A percentile compares a stretch with the other conserved stretches of the same genome.
These are phyloP conservation scores for Tuta absoluta DNA, from an alignment of 2,888 invertebrate genomes.

Conservation along the genomic window DNA sequence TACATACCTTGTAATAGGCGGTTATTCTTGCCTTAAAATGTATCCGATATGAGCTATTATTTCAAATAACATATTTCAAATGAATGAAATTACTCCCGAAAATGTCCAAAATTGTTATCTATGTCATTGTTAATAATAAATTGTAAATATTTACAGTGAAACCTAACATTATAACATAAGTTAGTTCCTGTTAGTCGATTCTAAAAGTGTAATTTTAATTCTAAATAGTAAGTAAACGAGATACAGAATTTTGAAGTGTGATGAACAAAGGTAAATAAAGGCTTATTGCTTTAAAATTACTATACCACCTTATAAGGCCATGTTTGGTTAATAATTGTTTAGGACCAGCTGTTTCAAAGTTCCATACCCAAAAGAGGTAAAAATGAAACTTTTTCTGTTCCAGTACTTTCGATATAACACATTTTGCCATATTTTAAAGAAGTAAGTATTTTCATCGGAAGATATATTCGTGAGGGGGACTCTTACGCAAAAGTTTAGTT, in stretches of 20 bases:
- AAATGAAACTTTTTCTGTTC: background rate
- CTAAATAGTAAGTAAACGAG: slow-evolving; percentile 2
- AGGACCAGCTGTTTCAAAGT: background rate
- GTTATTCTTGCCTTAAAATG: slow-evolving; percentile 1
- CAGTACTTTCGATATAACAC: background rate
- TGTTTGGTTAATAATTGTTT: background rate
- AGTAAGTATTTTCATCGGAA: background rate
- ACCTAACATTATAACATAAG: slow-evolving; percentile 44
- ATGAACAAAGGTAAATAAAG: background rate
- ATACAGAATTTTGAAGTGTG: slow-evolving; percentile 15
- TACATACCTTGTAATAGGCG: slow-evolving; percentile 14
- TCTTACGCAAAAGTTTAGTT: slow-evolving; percentile 22
- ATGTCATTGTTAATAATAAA: slow-evolving; percentile 45
- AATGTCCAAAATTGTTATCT: slow-evolving; percentile 43
- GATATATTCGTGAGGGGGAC: slow-evolving; percentile 1
- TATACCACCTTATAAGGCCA: slow-evolving; percentile 5
- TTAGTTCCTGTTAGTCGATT: slow-evolving; percentile 46
- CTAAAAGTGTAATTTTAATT: slow-evolving; percentile 5
- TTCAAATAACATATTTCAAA: background rate
- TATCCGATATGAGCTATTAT: background rate
- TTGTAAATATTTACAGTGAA: slow-evolving; percentile 61
- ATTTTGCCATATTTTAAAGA: background rate
- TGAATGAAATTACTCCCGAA: slow-evolving; percentile 37
- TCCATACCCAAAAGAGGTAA: slow-evolving; percentile 22
- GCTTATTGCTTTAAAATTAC: slow-evolving; percentile 19